A percentile compares a stretch with the other conserved stretches of the same genome.
Conservation (phyloP, 2,797 vertebrate genomes). For the Girardinus metallicus region DNA sequence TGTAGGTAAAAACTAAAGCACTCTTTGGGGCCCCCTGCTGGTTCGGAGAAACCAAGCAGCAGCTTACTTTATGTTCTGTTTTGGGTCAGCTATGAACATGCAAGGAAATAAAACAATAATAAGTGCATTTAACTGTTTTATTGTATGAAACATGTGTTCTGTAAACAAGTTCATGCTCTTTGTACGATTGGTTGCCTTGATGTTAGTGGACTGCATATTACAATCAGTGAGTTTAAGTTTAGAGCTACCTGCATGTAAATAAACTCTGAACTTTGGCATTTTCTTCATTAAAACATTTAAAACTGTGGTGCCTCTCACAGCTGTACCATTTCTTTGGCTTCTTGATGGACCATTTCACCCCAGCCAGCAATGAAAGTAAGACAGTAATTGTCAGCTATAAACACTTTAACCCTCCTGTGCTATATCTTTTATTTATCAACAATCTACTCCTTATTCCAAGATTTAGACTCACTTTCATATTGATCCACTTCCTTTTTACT, state of each 20-base stretch:
- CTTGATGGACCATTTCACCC: constrained; percentile 90
- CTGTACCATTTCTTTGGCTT: constrained; percentile 92
- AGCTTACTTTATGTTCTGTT: neutral
- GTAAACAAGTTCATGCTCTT: neutral
- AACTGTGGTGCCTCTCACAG: constrained; percentile 66
- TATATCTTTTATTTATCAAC: neutral
- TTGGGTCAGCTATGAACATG: neutral
- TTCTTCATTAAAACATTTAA: neutral
- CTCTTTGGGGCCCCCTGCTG: neutral
- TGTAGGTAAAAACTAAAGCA: neutral
- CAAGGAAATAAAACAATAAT: neutral
- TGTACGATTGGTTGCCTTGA: neutral
- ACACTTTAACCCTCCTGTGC: neutral
- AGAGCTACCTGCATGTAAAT: neutral
- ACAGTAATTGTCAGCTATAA: constrained; percentile 11
- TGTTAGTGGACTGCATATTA: neutral
- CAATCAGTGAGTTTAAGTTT: neutral
- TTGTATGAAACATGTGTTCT: neutral
- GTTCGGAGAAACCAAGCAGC: neutral
- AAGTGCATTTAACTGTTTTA: neutral
- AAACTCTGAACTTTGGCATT: neutral
- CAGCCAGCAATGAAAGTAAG: constrained; percentile 88
- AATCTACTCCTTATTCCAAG: neutral
- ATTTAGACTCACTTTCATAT: neutral
- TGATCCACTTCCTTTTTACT: neutral